Evolutionary conservation across 92 coral and sea anemone species (phyloP).

Genomic region (Porites lobata): DNA sequence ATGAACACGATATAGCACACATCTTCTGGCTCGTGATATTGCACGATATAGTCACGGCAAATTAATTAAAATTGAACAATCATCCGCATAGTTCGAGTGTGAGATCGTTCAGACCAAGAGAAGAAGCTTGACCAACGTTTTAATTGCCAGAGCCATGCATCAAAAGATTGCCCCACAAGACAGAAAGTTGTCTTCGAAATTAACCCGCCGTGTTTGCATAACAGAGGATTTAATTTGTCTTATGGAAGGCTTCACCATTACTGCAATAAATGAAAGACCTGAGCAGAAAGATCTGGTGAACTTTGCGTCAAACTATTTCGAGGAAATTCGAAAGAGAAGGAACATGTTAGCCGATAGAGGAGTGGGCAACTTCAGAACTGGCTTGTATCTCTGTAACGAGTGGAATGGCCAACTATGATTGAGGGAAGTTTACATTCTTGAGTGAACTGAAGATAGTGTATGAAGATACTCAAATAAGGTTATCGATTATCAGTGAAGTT

Average conservation of each 20-base stretch:
- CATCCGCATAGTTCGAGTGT: too few relatives aligned
- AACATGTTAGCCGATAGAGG: slow-evolving; percentile 61
- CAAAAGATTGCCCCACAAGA: slow-evolving; percentile 5
- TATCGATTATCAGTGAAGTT: not conserved
- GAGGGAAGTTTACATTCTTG: too few relatives aligned
- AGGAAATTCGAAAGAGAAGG: slow-evolving; percentile 59
- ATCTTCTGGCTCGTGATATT: not conserved
- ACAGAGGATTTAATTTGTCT: slow-evolving; percentile 70
- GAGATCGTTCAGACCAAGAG: not conserved
- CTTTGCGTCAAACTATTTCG: slow-evolving; percentile 67
- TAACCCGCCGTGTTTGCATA: slow-evolving; percentile 37
- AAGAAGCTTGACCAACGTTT: not conserved
- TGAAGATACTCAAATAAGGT: too few relatives aligned
- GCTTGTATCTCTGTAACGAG: slow-evolving; percentile 56
- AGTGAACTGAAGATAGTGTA: too few relatives aligned
- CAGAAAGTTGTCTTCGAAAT: slow-evolving; percentile 29
- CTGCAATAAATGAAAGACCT: slow-evolving; percentile 62
- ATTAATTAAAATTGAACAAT: not conserved
- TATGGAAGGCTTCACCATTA: slow-evolving; percentile 70
- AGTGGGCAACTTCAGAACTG: slow-evolving; percentile 62
- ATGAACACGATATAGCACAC: not conserved
- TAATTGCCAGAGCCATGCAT: not conserved
- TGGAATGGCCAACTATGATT: slow-evolving; percentile 51
- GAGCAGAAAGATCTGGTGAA: slow-evolving; percentile 52
- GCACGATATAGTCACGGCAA: not conserved